A percentile compares a stretch with the other conserved stretches of the same genome.
Conservation (phyloP, 2,888 invertebrate species). For the Phrixothrix hirtus region DNA sequence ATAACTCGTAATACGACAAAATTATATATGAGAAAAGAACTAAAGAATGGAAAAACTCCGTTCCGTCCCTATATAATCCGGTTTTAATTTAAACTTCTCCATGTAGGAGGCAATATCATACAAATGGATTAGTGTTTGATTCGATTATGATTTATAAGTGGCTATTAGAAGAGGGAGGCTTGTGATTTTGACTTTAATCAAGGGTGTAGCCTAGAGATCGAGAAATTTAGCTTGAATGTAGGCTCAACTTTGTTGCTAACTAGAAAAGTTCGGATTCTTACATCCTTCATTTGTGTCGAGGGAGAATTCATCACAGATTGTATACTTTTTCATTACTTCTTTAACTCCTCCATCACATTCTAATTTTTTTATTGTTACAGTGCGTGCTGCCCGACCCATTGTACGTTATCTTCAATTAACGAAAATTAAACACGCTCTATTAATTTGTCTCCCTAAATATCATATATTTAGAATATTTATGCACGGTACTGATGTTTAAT, state of each 20-base stretch:
- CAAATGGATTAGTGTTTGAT: slow-evolving; percentile 31
- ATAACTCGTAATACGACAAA: slow-evolving; percentile 33
- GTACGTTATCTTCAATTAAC: no score
- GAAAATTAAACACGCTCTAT: no score
- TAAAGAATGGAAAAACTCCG: slow-evolving; percentile 21
- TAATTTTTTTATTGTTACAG: no score
- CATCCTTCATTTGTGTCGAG: no score
- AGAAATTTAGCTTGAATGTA: slow-evolving; percentile 10
- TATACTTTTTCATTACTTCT: no score
- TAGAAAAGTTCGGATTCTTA: slow-evolving; percentile 6
- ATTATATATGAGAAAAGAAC: slow-evolving; percentile 31
- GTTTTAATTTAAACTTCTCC: slow-evolving; percentile 27
- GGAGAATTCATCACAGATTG: no score
- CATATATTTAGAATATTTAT: no score
- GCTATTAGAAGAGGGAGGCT: slow-evolving; percentile 17
- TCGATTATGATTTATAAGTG: slow-evolving; percentile 30
- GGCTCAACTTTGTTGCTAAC: neutral
- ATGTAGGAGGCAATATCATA: slow-evolving; percentile 24
- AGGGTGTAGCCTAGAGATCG: neutral
- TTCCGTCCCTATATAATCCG: slow-evolving; percentile 22
- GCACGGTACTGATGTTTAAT: no score
- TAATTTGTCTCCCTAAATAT: no score
- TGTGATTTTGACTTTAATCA: slow-evolving; percentile 8
- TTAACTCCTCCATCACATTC: no score
- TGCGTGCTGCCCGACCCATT: no score